phyloP scores from a whole-genome alignment of 2,797 vertebrate species.

The Danio choprae region DNA sequence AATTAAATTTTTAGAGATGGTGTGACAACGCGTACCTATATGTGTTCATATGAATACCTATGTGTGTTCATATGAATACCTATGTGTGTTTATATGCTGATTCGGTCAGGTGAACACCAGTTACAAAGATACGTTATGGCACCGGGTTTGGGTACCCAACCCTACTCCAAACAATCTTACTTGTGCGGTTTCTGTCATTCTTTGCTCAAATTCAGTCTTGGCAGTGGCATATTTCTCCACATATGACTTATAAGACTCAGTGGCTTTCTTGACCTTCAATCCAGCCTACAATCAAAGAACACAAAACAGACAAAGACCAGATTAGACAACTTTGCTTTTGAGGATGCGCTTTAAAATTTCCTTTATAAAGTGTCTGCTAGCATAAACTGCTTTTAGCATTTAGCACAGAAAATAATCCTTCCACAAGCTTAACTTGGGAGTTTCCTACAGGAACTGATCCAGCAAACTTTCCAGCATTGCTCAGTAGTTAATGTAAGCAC shows the following conservation, averaged over 20 bases:
- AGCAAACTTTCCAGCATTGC: background rate
- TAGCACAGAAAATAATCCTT: background rate
- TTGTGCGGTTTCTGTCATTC: constrained; percentile 96
- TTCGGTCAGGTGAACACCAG: too few relatives aligned
- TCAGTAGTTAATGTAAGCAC: background rate
- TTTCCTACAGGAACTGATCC: background rate
- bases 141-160: too few relatives aligned
- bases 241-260: constrained; percentile 91
- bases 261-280: constrained; percentile 97
- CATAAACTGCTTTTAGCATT: background rate
- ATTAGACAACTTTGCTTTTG: background rate
- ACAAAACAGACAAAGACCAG: constrained; percentile 28
- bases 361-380: background rate
- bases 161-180: constrained; percentile 72
- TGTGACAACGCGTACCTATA: too few relatives aligned
- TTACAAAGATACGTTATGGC: too few relatives aligned
- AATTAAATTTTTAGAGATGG: too few relatives aligned
- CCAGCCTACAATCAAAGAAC: constrained; percentile 81
- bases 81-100: too few relatives aligned
- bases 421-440: background rate
- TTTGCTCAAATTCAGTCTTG: constrained; percentile 96
- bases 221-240: constrained; percentile 94
- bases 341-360: background rate
- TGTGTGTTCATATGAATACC: too few relatives aligned
- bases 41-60: too few relatives aligned